A percentile compares a stretch with the other conserved stretches of the same genome.
phyloP scores from a whole-genome alignment of 2,888 invertebrate genomes.

The Drosophila neutralis region DNA sequence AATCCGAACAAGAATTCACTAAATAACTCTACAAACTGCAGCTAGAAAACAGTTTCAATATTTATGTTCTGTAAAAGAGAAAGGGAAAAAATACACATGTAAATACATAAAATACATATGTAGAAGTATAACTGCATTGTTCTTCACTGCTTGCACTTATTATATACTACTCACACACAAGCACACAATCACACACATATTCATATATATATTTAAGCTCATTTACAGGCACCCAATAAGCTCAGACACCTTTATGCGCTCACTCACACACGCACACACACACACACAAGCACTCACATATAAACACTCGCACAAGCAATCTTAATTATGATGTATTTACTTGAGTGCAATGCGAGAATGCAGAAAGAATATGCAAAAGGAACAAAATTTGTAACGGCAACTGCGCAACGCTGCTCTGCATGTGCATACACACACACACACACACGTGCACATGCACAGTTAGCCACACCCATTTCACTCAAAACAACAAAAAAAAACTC shows the following conservation, averaged over 20 bases:
- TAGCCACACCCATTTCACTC: conserved; percentile 81
- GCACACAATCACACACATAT: background rate
- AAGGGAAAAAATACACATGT: background rate
- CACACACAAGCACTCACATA: background rate
- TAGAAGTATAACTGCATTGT: conserved; percentile 28
- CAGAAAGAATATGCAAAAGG: conserved; percentile 56
- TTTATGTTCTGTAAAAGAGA: background rate
- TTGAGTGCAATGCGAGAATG: conserved; percentile 36
- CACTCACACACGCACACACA: conserved; percentile 5
- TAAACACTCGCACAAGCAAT: conserved; percentile 1
- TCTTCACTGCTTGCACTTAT: background rate
- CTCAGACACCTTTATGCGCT: conserved; percentile 37
- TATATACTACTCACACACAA: conserved; percentile 7
- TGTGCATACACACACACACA: conserved; percentile 18
- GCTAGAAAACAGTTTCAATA: background rate
- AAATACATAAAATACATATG: background rate
- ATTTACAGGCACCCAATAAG: conserved; percentile 43
- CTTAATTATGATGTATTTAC: conserved; percentile 67
- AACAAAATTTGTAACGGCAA: conserved; percentile 37
- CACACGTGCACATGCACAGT: conserved; percentile 17
- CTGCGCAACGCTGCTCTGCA: conserved; percentile 65
- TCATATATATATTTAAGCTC: background rate
- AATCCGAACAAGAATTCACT: background rate
- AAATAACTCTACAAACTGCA: background rate
- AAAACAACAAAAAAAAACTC: conserved; percentile 36